Percentiles rank a stretch among this genome's conserved stretches.
Evolutionary conservation across 2,797 vertebrate species (phyloP).

Genomic region (Tauraco hartlaubi): DNA sequence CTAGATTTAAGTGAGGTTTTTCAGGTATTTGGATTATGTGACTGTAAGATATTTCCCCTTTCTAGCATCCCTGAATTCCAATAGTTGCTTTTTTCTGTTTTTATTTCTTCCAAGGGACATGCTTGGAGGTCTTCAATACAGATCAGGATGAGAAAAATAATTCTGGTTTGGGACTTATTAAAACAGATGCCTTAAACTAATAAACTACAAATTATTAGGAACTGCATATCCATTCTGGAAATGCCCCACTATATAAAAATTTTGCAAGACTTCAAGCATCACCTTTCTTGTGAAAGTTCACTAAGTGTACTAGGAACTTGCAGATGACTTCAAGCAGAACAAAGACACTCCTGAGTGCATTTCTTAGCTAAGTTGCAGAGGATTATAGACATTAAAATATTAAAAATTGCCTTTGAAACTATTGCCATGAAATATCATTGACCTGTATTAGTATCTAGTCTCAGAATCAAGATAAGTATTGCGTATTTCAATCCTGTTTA

Average conservation of each 20-base stretch:
- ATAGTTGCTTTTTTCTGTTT: neutral
- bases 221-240: neutral
- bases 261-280: neutral
- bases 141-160: neutral
- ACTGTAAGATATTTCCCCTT: neutral
- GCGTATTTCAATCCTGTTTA: neutral
- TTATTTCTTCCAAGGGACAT: neutral
- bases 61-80: neutral
- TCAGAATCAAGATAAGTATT: neutral
- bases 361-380: neutral
- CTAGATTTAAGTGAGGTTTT: neutral
- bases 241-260: neutral
- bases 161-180: neutral
- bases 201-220: neutral
- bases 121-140: neutral
- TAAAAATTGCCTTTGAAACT: neutral
- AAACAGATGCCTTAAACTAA: neutral
- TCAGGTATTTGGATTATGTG: neutral
- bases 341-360: neutral
- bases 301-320: neutral
- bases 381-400: conserved; percentile 4
- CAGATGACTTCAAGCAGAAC: neutral
- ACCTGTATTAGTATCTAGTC: neutral
- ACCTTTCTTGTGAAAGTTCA: neutral
- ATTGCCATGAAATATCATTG: neutral